Conservation (phyloP, 2,113 vertebrate species). For the Myotis lucifugus region DNA sequence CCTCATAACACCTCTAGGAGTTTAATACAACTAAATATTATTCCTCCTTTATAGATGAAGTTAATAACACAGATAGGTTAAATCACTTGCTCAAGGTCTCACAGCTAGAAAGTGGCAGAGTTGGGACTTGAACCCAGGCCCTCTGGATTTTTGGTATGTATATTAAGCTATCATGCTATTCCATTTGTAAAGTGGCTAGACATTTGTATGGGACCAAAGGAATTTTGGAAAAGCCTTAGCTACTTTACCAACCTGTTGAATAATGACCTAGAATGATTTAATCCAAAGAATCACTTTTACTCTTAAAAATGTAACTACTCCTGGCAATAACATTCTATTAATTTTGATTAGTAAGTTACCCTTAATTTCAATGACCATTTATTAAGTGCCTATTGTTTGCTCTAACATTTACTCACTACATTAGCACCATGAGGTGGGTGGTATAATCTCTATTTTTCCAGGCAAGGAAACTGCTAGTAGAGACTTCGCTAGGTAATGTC, state of each 20-base stretch:
- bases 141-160: not conserved
- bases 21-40: not conserved
- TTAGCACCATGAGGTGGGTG: not conserved
- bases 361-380: not conserved
- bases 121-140: not conserved
- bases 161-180: not conserved
- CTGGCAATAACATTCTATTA: not conserved
- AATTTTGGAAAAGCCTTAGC: not conserved
- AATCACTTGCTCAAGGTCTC: not conserved
- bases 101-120: not conserved
- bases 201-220: not conserved
- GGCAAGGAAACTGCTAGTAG: not conserved
- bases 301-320: slow-evolving; percentile 1
- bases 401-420: not conserved
- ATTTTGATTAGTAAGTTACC: not conserved
- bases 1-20: not conserved
- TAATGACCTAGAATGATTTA: not conserved
- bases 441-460: not conserved
- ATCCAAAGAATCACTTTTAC: not conserved
- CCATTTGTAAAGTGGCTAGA: not conserved
- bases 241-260: not conserved
- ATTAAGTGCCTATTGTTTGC: not conserved
- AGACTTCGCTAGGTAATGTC: not conserved
- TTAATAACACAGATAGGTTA: not conserved
- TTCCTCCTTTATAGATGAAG: not conserved